Percentiles rank a stretch among this genome's conserved stretches.
Evolutionary conservation across 2,113 vertebrate species (phyloP).

Genomic region (Oriolus oriolus): DNA sequence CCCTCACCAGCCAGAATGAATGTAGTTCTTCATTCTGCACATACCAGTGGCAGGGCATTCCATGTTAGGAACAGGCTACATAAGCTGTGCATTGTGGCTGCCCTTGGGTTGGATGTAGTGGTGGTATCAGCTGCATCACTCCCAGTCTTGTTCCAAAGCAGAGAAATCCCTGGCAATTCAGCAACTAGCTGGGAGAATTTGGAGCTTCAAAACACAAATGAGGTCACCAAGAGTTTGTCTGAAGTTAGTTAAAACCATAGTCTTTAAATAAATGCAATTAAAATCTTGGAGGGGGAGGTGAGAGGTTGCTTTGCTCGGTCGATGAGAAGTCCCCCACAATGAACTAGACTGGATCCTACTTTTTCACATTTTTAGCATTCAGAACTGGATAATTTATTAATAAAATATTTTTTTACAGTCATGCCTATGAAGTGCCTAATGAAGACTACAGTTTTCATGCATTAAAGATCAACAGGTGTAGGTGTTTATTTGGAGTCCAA

Average conservation of each 20-base stretch:
- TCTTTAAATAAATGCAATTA: not conserved
- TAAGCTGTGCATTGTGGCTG: not conserved
- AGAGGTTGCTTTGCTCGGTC: not conserved
- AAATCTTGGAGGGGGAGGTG: not conserved
- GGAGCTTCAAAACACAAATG: not conserved
- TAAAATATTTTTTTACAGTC: not conserved
- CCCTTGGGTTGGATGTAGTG: not conserved
- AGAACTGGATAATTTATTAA: not conserved
- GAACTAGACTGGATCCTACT: not conserved
- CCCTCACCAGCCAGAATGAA: not conserved
- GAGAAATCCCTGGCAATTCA: not conserved
- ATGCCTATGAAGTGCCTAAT: not conserved
- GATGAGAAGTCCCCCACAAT: not conserved
- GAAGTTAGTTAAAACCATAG: not conserved
- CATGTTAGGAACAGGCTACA: rapidly evolving
- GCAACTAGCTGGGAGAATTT: not conserved
- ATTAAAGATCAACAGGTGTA: not conserved
- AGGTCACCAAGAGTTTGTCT: not conserved
- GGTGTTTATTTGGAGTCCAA: not conserved
- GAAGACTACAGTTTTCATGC: not conserved
- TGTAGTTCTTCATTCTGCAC: not conserved
- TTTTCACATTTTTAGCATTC: not conserved
- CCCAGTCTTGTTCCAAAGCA: not conserved
- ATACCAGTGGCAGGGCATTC: not conserved
- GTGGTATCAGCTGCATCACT: not conserved